These are phyloP conservation scores for Vidua chalybeata DNA, from an alignment of 2,113 vertebrate genomes.

Conservation along the genomic window DNA sequence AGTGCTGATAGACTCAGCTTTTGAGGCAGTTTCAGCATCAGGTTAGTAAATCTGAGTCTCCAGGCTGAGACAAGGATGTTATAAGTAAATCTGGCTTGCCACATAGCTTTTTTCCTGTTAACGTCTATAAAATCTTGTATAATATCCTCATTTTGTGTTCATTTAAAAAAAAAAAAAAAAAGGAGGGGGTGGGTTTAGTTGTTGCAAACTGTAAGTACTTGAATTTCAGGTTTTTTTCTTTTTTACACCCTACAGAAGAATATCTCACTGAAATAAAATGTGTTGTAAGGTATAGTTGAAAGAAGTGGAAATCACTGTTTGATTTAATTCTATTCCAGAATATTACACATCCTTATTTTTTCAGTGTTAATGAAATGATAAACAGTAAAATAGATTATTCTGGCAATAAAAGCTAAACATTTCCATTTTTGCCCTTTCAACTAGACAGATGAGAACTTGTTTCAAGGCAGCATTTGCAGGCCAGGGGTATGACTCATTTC, in stretches of 20 bases:
- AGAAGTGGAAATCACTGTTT: neutral
- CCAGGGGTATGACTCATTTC: neutral
- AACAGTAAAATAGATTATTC: neutral
- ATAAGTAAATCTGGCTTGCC: neutral
- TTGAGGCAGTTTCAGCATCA: neutral
- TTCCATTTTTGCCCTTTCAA: neutral
- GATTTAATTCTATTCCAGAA: neutral
- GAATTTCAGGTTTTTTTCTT: neutral
- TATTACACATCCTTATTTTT: neutral
- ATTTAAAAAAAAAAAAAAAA: neutral
- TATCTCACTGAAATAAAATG: neutral
- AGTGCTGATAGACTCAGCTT: neutral
- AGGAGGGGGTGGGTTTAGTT: neutral
- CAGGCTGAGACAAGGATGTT: neutral
- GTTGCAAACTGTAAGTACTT: neutral
- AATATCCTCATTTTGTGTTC: neutral
- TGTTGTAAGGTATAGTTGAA: neutral
- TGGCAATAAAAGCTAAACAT: neutral
- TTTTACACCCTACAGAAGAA: neutral
- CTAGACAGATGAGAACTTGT: neutral
- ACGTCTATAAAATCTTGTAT: neutral
- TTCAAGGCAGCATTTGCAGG: neutral
- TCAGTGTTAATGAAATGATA: neutral
- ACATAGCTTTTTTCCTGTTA: neutral
- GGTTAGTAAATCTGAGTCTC: neutral